Conservation (phyloP, 2,888 invertebrate genomes). For the Criorhina ranunculi region DNA sequence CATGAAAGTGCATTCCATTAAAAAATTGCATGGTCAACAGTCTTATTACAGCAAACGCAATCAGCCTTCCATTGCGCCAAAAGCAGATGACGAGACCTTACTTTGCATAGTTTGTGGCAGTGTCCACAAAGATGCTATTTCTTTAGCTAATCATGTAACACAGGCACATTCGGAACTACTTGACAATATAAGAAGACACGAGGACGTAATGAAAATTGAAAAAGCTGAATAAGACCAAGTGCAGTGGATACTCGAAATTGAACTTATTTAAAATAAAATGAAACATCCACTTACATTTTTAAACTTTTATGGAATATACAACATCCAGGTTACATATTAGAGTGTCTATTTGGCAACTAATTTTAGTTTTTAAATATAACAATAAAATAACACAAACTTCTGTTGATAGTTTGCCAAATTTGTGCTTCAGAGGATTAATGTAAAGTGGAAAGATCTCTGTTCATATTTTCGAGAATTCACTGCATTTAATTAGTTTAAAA, state of each 20-base stretch:
- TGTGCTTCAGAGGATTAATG: too few relatives aligned
- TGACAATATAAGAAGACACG: slow-evolving; percentile 79
- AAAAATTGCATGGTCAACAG: slow-evolving; percentile 79
- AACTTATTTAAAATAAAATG: slow-evolving; percentile 6
- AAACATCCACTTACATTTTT: background rate
- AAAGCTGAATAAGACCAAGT: slow-evolving; percentile 32
- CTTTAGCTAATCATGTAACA: slow-evolving; percentile 82
- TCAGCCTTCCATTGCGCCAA: slow-evolving; percentile 29
- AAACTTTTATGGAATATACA: too few relatives aligned
- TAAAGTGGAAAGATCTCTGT: slow-evolving; percentile 33
- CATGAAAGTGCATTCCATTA: slow-evolving; percentile 84
- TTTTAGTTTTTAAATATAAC: too few relatives aligned
- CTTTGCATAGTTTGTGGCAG: slow-evolving; percentile 83
- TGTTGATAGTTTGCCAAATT: too few relatives aligned
- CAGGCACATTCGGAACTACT: slow-evolving; percentile 82
- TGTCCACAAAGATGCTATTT: slow-evolving; percentile 82
- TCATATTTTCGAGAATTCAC: slow-evolving; percentile 16
- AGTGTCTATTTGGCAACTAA: too few relatives aligned
- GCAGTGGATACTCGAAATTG: slow-evolving; percentile 33
- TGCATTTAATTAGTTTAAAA: slow-evolving; percentile 19
- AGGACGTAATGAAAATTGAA: slow-evolving; percentile 20
- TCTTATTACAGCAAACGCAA: slow-evolving; percentile 83
- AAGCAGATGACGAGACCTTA: slow-evolving; percentile 78
- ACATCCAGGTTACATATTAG: too few relatives aligned
- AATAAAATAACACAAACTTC: too few relatives aligned